Evolutionary conservation across 2,888 invertebrate genomes (phyloP), one percentile per base, ranked within the genome.

Genomic region (Epinotia ramella): DNA sequence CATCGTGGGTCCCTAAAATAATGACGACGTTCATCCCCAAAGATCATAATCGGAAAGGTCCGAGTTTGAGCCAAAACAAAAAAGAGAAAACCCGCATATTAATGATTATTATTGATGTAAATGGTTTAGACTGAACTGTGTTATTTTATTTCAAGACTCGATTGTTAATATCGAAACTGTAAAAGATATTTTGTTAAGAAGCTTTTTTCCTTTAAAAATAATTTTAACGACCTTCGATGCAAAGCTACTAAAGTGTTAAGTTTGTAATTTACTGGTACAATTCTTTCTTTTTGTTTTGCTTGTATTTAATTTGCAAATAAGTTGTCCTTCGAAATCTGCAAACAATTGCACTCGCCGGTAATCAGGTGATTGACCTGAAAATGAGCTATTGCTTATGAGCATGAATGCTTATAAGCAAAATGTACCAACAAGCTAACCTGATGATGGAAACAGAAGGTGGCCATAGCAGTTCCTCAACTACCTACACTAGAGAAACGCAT

Each of bases 51-150:
- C 93, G 89, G 83, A 82, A 84, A 88, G 90, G 87, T 87, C 86
- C 86, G 89, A 91, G 87, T 90, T 88, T 84, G 88, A 88, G 87
- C 87, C 89, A 89, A 88, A 93, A 92, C 91, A 92, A 93, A 91
- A 92, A 92, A 89, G 89, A 89, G 90, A 92, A 92, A 89, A 90
- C 72, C 76, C 62, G 76, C 86, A 89, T 91, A 91, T 92, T 93
- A 93, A 93, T 93, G 92, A 93, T 92, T 91, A 93, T 92, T 90
- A 93, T 93, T 87, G 86, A 91, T 91, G 85, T 92, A 90, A 93
- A 93, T 91, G 93, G 85, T 92, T 90, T 83, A 85, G 86, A 84
- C 81, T 85, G 84, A 87, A 89, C 86, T 85, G 84, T 87, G 84
- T 83, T 87, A 86, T 88, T 86, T 86, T 87, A 87, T 89, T 88